Conservation (phyloP, 2,797 vertebrate genomes). For the Alfaro cultratus region DNA sequence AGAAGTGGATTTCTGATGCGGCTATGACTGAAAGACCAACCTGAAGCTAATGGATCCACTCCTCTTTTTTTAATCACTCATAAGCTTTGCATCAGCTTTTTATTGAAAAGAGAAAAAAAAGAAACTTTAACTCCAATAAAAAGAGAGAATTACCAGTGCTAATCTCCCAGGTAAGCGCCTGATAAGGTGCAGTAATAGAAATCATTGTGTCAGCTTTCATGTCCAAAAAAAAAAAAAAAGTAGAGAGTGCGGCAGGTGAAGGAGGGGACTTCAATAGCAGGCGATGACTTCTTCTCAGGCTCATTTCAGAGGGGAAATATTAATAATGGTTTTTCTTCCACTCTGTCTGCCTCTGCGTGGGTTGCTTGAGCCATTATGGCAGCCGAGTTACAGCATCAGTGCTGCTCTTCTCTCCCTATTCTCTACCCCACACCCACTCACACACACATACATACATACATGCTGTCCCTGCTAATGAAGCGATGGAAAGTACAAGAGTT, state of each 20-base stretch:
- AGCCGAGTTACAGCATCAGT: conserved; percentile 53
- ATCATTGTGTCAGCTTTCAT: conserved; percentile 60
- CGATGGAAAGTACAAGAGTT: conserved; percentile 49
- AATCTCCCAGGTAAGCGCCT: conserved; percentile 57
- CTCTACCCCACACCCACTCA: conserved; percentile 32
- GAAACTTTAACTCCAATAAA: neutral
- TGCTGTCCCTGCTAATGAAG: conserved; percentile 60
- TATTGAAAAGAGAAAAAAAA: conserved; percentile 29
- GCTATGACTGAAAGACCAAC: conserved; percentile 29
- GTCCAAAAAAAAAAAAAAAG: conserved; percentile 28
- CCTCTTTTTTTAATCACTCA: conserved; percentile 16
- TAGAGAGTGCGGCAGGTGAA: no score
- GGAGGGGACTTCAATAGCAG: conserved; percentile 31
- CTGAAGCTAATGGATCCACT: conserved; percentile 41
- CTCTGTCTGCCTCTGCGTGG: conserved; percentile 50
- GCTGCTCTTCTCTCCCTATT: conserved; percentile 23
- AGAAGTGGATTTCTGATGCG: conserved; percentile 12
- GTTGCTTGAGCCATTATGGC: conserved; percentile 53
- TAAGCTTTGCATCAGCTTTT: conserved; percentile 35
- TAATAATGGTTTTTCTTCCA: conserved; percentile 59
- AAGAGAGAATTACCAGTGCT: conserved; percentile 52
- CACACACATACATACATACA: conserved; percentile 22
- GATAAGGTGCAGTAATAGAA: conserved; percentile 71
- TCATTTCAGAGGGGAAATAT: conserved; percentile 56
- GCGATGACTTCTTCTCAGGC: conserved; percentile 42